Base-by-base conservation (phyloP, 2,888 invertebrate genomes). In the Lepidochrysops patricia region DNA sequence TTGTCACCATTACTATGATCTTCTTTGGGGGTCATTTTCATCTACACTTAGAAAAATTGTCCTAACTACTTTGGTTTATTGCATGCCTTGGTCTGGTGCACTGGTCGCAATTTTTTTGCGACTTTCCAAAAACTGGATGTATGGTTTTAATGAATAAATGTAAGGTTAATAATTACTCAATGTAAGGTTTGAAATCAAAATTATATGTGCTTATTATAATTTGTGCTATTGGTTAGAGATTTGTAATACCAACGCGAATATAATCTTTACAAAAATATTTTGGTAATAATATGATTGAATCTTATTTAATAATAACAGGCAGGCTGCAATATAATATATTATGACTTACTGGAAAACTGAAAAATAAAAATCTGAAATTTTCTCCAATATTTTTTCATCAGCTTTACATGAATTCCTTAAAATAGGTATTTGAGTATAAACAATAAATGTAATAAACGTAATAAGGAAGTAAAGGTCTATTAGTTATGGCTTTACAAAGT, bases 321-420 rank as follows among this genome's bases (percentile, higher is more conserved):
- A 9, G 43, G 19, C 19, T 43, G 19, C 9, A 19, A 7, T 43
- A 19, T 19, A n/a, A n/a, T n/a, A 19, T 5, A 6, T 1, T 32
- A 54, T 9, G 79, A 82, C 84, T 82, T 82, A 80, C 85, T 82
- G 73, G 87, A 85, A 79, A 82, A 84, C 79, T 85, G 80, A 81
- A 85, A 87, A 88, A 88, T 85, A 84, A 88, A 87, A 89, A 88
- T 86, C 87, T 87, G 85, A 88, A 87, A 88, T 85, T 87, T 88
- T 87, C 80, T 86, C 84, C 79, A 88, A 84, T 75, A 84, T 88
- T 87, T 88, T 88, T 87, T 87, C 82, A 87, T 80, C 86, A 79
- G 84, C 80, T 82, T 86, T 81, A 76, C 81, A 85, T 84, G 84
- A 71, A 78, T 81, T 77, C 26, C 62, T 79, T 83, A 79, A 79